Base-by-base conservation (phyloP, 2,888 invertebrate genomes). In the Stenoptilia bipunctidactyla region DNA sequence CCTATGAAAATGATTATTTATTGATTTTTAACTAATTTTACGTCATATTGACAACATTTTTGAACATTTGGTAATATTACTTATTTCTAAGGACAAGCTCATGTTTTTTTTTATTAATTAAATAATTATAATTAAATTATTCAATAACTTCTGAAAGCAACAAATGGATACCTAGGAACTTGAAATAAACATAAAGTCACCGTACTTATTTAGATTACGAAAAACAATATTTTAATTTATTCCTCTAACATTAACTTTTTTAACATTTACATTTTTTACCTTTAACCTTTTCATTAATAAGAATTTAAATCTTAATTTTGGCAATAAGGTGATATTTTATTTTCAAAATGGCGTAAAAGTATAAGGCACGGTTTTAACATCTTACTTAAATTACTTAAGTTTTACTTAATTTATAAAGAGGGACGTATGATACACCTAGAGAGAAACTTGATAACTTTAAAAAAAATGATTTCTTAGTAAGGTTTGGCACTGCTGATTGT, bases 291-390 rank as follows among this genome's bases (percentile, higher is more conserved):
- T 14, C 25, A 30, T 30, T 34, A 14, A 34, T 13, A 14, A 36
- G 20, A 41, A 38, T 15, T 34, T 12, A 14, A 34, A 14, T 34
- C 34, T 34, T 12, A 34, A 12, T 13, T 33, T 14, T 14, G 34
- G 13, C 34, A 34, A 65, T 68, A 69, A 61, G n/a, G 62, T 76
- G 71, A 76, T 79, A 79, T 70, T 72, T 72, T 70, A 71, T 58
- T 65, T 61, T 73, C 69, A 73, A 74, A 80, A 79, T 77, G 80
- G 82, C 80, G 53, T 82, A 75, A 75, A 74, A 73, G 69, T 80
- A 76, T 83, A 83, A 83, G 82, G 82, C 82, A 83, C 82, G 63
- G 66, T 76, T 77, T 69, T 64, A 68, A 70, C 72, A 69, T 20
- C 20, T 65, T 34, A 65, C 71, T 76, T 68, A 69, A 65, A 55